Base-by-base conservation (phyloP, 2,888 invertebrate genomes). In the Lycia hirtaria region DNA sequence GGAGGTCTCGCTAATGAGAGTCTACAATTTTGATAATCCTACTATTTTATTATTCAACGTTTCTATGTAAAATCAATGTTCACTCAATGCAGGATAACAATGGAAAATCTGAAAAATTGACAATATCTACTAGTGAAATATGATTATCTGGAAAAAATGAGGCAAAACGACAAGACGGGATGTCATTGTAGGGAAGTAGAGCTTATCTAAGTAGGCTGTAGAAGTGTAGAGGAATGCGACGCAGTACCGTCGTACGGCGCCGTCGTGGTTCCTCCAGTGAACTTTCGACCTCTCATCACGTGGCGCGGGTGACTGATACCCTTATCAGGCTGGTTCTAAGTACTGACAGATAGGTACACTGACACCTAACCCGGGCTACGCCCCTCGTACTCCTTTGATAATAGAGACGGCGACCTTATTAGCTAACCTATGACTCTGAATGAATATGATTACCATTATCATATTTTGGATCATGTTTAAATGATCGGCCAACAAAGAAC, bases 261-360 rank as follows among this genome's bases (percentile, higher is more conserved):
- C 19, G 26, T n/a, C n/a, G n/a, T n/a, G 15, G 26, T 28, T 35
- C 47, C 35, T 35, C 47, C 62, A 54, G 54, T 51, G 60, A 51
- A 48, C 48, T 33, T 20, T n/a, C 55, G 55, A 45, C 60, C 62
- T 19, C 37, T n/a, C 58, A 14, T 61, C 60, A 60, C 60, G 53
- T 54, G 57, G 41, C 19, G n/a, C 30, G 7, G 9, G 28, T 26
- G 12, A 2, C 10, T 6, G 28, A 12, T 14, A 37, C 0, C 43
- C n/a, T 20, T 41, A 41, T 40, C 40, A 24, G 24, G 12, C 22
- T 12, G 24, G 12, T 14, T 12, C 7, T 37, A 19, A 19, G 19
- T 10, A 37, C 1, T 19, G 37, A n/a, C n/a, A 37, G 1, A 32
- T 1, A 14, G 14, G 12, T 32, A 14, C 14, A 14, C 14, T 14